Base-by-base conservation (phyloP, 2,888 invertebrate genomes). In the Hemistola chrysoprasaria region DNA sequence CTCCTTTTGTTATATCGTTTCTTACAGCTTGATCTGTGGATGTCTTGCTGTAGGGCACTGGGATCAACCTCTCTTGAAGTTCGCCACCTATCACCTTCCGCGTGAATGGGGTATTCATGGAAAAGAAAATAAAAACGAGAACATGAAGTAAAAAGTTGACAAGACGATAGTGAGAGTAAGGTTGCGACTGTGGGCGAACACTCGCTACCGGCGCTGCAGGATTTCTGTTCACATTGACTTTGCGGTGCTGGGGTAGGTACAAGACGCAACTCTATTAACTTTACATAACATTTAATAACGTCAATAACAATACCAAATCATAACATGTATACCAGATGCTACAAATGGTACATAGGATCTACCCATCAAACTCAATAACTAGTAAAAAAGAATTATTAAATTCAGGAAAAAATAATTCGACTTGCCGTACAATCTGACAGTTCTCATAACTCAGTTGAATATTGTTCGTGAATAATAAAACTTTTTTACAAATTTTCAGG, bases 11-110 rank as follows among this genome's bases (percentile, higher is more conserved):
- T 42, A 35, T 30, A 38, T 37, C 37, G 42, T 34, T 71, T 95
- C 98, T 98, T 98, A 98, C 98, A 97, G 98, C 98, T 96, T 98
- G 98, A 94, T 98, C 98, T 92, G 98, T 98, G 91, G 97, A 97
- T 92, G 97, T 97, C 96, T 98, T 98, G 97, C 98, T 98, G 95
- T 98, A 98, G 91, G 98, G 98, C 92, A 98, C 98, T 92, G 98
- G 97, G 91, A 98, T 98, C 95, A 98, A 96, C 92, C 98, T 97
- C 93, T 98, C 98, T 95, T 98, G 97, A 93, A 97, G 97, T 93
- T 98, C 97, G 92, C 98, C 98, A 95, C 98, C 98, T 96, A 98
- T 98, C 95, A 98, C 98, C 98, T 98, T 96, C 94, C 96, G 95
- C 93, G 95, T 93, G 93, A 94, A 95, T 84, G 78, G 82, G 93